These are phyloP conservation scores for Nycticebus coucang DNA, from an alignment of 2,113 vertebrate genomes.

Conservation along the genomic window DNA sequence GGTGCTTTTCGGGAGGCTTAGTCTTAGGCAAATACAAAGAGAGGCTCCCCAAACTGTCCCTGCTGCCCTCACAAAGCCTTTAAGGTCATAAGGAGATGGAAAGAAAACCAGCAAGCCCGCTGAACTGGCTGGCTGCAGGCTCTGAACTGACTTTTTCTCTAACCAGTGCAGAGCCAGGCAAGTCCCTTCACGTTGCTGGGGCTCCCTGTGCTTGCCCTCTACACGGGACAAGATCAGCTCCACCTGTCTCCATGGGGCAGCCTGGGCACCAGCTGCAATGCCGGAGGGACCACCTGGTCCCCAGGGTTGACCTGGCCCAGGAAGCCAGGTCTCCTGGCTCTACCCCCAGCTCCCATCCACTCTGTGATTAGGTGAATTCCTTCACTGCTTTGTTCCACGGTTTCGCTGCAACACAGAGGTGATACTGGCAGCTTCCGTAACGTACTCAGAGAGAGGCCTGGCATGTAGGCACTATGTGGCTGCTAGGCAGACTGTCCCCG, in stretches of 20 bases:
- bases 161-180: accelerated
- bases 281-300: too few relatives aligned
- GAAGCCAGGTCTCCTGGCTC: background rate
- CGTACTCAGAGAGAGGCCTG: background rate
- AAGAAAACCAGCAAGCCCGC: background rate
- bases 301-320: accelerated
- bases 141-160: background rate
- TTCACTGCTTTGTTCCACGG: background rate
- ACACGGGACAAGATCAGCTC: background rate
- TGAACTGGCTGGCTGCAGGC: background rate
- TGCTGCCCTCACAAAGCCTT: background rate
- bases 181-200: background rate
- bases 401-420: accelerated
- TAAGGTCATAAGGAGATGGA: accelerated
- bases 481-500: background rate
- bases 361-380: background rate
- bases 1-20: background rate
- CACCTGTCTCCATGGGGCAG: background rate
- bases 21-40: background rate
- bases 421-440: accelerated
- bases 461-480: accelerated
- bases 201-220: background rate
- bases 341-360: background rate
- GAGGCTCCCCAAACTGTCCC: background rate
- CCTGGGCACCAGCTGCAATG: background rate